phyloP scores from a whole-genome alignment of 2,797 vertebrate species.

The Aeoliscus strigatus region DNA sequence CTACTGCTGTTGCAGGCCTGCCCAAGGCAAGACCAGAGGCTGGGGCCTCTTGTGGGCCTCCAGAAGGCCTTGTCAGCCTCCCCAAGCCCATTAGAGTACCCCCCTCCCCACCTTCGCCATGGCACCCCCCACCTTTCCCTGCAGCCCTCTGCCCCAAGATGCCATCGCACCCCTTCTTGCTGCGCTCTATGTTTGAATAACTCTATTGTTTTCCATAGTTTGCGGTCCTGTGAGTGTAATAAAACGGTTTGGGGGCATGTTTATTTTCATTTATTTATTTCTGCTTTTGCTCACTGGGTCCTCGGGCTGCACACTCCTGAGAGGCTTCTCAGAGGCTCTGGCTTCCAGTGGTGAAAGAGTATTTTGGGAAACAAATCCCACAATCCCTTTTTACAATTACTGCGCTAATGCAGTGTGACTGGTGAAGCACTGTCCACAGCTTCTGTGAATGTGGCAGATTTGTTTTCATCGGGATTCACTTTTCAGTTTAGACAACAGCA shows the following conservation, averaged over 20 bases:
- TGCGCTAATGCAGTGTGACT: conserved; percentile 63
- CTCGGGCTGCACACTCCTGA: conserved; percentile 60
- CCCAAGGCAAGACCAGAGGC: conserved; percentile 86
- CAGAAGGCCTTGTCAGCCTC: conserved; percentile 78
- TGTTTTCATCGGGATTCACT: conserved; percentile 35
- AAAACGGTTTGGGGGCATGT: conserved; percentile 56
- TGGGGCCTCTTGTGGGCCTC: conserved; percentile 82
- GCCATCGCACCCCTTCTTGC: conserved; percentile 66
- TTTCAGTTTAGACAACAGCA: conserved; percentile 27
- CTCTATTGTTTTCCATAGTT: conserved; percentile 67
- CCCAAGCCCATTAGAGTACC: conserved; percentile 82
- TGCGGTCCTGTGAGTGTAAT: conserved; percentile 53
- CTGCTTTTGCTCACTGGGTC: conserved; percentile 50
- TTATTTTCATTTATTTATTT: conserved; percentile 54
- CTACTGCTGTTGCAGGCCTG: conserved; percentile 77
- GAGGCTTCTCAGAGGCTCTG: conserved; percentile 32
- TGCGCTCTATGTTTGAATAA: conserved; percentile 54
- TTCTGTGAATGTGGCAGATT: conserved; percentile 30
- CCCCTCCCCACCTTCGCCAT: conserved; percentile 42
- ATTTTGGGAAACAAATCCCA: conserved; percentile 64
- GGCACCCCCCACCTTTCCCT: conserved; percentile 62
- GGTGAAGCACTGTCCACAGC: conserved; percentile 36
- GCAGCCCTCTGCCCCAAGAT: conserved; percentile 71
- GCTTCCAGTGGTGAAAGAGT: conserved; percentile 42
- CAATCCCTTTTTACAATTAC: conserved; percentile 50